Conservation (phyloP, 2,888 invertebrate genomes). For the Chalcosyrphus nemorum region DNA sequence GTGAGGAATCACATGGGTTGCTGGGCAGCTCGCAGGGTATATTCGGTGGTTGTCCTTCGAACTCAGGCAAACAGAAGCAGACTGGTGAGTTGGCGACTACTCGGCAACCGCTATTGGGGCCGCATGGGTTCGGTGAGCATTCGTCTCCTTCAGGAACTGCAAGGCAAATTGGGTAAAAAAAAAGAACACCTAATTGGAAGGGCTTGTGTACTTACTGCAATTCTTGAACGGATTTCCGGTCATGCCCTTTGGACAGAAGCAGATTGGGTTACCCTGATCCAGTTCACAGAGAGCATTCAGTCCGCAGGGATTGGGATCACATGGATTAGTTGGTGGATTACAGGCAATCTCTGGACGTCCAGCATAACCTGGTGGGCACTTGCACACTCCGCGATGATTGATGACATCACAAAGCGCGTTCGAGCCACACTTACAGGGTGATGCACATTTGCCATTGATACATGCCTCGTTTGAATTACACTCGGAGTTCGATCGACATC, state of each 20-base stretch:
- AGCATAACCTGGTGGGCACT: conserved; percentile 90
- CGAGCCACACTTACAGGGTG: conserved; percentile 90
- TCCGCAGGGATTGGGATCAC: conserved; percentile 94
- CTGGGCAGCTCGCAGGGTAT: conserved; percentile 87
- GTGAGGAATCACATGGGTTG: conserved; percentile 92
- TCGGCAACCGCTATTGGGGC: conserved; percentile 91
- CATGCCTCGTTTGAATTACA: conserved; percentile 90
- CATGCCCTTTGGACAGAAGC: conserved; percentile 93
- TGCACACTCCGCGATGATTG: conserved; percentile 90
- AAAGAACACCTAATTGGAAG: neutral
- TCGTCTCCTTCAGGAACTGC: conserved; percentile 94
- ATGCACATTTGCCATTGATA: conserved; percentile 88
- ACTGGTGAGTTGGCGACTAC: conserved; percentile 88
- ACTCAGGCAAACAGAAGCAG: conserved; percentile 94
- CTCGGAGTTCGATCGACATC: conserved; percentile 88
- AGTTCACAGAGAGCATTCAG: conserved; percentile 91
- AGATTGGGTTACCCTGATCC: conserved; percentile 93
- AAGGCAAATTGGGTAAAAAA: no score
- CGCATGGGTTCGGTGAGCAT: conserved; percentile 92
- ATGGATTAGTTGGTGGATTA: conserved; percentile 89
- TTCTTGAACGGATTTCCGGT: conserved; percentile 95
- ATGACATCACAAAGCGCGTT: conserved; percentile 92
- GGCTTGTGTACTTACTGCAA: conserved; percentile 89
- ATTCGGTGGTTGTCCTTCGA: conserved; percentile 91
- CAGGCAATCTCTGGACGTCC: conserved; percentile 90